phyloP scores from a whole-genome alignment of 2,888 invertebrate genomes.

The Hymenopus coronatus region DNA sequence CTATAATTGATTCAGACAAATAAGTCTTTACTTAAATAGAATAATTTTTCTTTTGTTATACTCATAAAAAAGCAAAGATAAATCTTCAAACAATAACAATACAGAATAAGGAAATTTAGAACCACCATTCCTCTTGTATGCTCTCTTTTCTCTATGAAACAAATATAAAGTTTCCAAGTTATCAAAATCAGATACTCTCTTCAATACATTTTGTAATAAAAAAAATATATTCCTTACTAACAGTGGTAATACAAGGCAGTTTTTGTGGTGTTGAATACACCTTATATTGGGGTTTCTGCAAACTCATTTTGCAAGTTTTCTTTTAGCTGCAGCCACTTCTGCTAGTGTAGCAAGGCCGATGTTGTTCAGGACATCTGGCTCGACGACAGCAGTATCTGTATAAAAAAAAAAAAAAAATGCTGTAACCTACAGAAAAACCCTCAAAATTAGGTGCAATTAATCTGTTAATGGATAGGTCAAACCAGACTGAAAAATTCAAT shows the following conservation, averaged over 20 bases:
- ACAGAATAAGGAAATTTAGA: background rate
- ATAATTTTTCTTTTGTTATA: background rate
- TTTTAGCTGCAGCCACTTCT: conserved; percentile 53
- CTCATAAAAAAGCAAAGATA: background rate
- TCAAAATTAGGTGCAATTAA: no score
- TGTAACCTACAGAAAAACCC: background rate
- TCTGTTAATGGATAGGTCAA: no score
- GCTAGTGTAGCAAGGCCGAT: conserved; percentile 61
- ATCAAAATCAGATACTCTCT: background rate
- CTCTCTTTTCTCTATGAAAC: background rate
- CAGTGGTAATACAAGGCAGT: conserved; percentile 18
- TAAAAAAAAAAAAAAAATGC: background rate
- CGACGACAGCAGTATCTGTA: conserved; percentile 42
- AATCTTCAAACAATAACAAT: background rate
- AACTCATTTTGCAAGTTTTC: conserved; percentile 32
- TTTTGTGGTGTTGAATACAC: background rate
- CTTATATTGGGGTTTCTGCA: background rate
- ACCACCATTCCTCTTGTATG: background rate
- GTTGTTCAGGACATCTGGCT: conserved; percentile 48
- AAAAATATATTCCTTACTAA: conserved; percentile 7
- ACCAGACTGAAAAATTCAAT: no score
- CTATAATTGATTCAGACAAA: background rate
- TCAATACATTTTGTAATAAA: background rate
- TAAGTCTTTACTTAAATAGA: background rate
- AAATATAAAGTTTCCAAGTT: background rate